phyloP scores from a whole-genome alignment of 2,797 vertebrate species.

The Galagoides demidoff region DNA sequence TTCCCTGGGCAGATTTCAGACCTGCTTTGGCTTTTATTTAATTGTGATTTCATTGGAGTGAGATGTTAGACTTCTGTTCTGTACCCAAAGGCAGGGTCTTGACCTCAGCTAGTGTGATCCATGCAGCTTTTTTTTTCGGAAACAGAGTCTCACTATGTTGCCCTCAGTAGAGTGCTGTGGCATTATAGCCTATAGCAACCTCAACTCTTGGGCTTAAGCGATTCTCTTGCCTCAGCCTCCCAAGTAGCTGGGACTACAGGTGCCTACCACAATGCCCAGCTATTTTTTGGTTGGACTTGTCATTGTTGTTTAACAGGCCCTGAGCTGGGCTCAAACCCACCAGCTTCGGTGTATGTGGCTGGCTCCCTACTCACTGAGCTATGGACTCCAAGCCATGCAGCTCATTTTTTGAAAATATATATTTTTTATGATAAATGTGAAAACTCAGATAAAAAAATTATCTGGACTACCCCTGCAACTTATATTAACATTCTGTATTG shows the following conservation, averaged over 20 bases:
- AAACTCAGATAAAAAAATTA: not conserved
- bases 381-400: not conserved
- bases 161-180: too few relatives aligned
- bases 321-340: too few relatives aligned
- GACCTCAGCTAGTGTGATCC: not conserved
- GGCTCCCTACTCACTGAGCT: too few relatives aligned
- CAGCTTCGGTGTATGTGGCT: too few relatives aligned
- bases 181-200: too few relatives aligned
- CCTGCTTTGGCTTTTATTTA: slow-evolving; percentile 39
- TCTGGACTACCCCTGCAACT: not conserved
- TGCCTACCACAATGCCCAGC: too few relatives aligned
- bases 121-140: not conserved
- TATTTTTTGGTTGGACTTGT: too few relatives aligned
- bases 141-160: too few relatives aligned
- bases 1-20: not conserved
- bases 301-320: too few relatives aligned
- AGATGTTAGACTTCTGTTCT: not conserved
- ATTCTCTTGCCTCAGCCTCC: too few relatives aligned
- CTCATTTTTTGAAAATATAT: not conserved
- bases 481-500: not conserved
- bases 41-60: slow-evolving; percentile 9
- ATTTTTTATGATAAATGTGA: not conserved
- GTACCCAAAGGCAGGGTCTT: not conserved
- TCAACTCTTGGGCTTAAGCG: too few relatives aligned
- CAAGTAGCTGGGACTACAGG: too few relatives aligned